Percentiles rank a stretch among this genome's conserved stretches.
Conservation (phyloP, 1,140 invertebrate genomes). For the Philopotamus ludificatus region DNA sequence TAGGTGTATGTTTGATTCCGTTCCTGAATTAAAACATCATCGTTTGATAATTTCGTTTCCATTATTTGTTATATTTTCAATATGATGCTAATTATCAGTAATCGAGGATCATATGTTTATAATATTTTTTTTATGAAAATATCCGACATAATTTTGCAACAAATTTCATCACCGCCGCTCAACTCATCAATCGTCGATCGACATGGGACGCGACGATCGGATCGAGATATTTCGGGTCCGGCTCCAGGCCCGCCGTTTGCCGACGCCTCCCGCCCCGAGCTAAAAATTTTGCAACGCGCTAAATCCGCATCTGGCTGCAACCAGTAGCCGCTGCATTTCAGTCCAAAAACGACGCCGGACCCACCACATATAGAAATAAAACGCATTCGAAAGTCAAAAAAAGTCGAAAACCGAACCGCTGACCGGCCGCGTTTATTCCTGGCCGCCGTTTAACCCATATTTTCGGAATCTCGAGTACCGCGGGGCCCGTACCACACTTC, state of each 20-base stretch:
- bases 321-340: constrained; percentile 18
- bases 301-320: constrained; percentile 9
- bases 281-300: constrained; percentile 1
- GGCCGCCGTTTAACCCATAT: constrained; percentile 27
- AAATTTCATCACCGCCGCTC: too few species aligned
- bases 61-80: too few species aligned
- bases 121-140: too few species aligned
- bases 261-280: background rate
- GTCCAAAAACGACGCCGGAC: constrained; percentile 15
- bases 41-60: too few species aligned
- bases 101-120: too few species aligned
- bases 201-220: too few species aligned
- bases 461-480: background rate
- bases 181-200: too few species aligned
- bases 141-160: too few species aligned
- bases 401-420: background rate
- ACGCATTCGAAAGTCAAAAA: background rate
- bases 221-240: constrained; percentile 8
- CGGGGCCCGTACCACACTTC: background rate
- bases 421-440: constrained; percentile 7
- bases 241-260: background rate
- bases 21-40: too few species aligned
- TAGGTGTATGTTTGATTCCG: too few species aligned
- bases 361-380: background rate
- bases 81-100: too few species aligned